Evolutionary conservation across 2,113 vertebrate genomes (phyloP).

Genomic region (Cynocephalus volans): DNA sequence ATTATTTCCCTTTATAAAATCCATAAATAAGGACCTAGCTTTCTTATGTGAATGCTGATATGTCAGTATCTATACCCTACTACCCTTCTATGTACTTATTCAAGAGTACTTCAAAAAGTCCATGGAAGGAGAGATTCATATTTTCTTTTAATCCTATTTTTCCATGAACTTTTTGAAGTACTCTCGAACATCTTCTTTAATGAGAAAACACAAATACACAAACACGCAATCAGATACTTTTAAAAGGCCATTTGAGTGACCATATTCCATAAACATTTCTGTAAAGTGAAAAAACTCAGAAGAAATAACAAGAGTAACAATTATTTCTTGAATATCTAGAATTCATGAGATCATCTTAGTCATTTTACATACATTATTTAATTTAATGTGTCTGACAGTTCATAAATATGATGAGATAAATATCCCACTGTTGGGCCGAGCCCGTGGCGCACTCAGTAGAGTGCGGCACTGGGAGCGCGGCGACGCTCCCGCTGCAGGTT

Average conservation of each 20-base stretch:
- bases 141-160: no score
- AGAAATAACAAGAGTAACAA: background rate
- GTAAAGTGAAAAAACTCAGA: background rate
- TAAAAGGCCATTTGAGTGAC: background rate
- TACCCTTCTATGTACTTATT: background rate
- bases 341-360: background rate
- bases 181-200: background rate
- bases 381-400: background rate
- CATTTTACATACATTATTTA: background rate
- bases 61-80: background rate
- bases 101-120: no score
- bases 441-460: no score
- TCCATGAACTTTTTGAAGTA: no score
- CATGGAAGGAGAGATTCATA: no score
- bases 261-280: background rate
- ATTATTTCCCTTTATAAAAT: background rate
- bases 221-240: background rate
- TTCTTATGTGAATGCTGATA: background rate
- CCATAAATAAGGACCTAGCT: background rate
- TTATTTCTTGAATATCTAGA: background rate
- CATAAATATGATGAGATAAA: background rate
- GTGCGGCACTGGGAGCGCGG: no score
- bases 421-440: background rate
- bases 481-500: no score
- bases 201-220: background rate